These are phyloP conservation scores for Mirza zaza DNA, from an alignment of 2,113 vertebrate genomes.

Conservation along the genomic window DNA sequence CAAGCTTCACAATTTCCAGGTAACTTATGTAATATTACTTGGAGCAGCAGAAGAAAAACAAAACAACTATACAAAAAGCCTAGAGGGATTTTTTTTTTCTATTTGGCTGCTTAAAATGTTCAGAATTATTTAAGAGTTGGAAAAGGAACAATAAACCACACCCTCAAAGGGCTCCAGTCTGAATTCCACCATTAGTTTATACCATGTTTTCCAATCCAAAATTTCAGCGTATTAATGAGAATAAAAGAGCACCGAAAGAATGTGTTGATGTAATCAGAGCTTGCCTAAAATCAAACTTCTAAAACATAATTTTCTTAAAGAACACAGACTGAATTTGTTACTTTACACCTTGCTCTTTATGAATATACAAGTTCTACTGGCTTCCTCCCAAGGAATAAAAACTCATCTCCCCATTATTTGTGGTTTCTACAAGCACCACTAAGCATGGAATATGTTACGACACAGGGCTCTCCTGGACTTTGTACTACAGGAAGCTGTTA, in stretches of 20 bases:
- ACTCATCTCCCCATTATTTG: background rate
- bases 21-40: conserved; percentile 70
- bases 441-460: conserved; percentile 3
- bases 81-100: conserved; percentile 58
- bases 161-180: conserved; percentile 65
- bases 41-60: conserved; percentile 64
- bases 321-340: background rate
- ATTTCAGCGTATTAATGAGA: conserved; percentile 49
- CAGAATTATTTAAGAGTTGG: conserved; percentile 78
- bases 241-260: conserved; percentile 29
- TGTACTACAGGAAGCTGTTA: background rate
- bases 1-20: conserved; percentile 60
- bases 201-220: conserved; percentile 51
- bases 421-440: conserved; percentile 22
- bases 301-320: background rate
- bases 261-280: background rate
- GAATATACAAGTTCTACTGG: background rate
- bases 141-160: conserved; percentile 68
- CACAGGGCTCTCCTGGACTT: background rate
- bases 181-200: conserved; percentile 57
- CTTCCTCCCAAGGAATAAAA: conserved; percentile 19
- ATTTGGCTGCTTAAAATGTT: conserved; percentile 74
- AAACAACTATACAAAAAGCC: conserved; percentile 69
- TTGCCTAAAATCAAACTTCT: conserved; percentile 15
- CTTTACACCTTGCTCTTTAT: conserved; percentile 5